A percentile compares a stretch with the other conserved stretches of the same genome.
phyloP scores from a whole-genome alignment of 2,888 invertebrate genomes.

The Linyphia triangularis region DNA sequence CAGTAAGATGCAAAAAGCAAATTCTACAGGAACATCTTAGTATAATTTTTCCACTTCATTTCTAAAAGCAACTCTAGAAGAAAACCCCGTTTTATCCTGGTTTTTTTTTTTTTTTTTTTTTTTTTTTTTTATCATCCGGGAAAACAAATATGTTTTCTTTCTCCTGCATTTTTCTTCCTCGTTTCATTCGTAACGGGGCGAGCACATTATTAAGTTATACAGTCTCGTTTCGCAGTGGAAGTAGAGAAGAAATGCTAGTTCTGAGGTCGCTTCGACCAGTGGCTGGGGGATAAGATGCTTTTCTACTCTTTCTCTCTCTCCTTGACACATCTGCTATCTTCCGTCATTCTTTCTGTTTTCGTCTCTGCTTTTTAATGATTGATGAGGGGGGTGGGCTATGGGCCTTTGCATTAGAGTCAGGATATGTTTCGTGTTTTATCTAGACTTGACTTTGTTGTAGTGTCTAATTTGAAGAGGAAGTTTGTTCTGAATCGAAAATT shows the following conservation, averaged over 20 bases:
- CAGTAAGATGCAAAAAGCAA: background rate
- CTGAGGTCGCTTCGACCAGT: background rate
- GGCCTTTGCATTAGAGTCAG: background rate
- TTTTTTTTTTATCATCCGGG: background rate
- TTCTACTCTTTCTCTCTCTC: background rate
- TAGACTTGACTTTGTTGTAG: background rate
- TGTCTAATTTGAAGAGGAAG: background rate
- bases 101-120: background rate
- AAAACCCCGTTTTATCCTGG: background rate
- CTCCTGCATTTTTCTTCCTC: background rate
- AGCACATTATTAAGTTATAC: slow-evolving; percentile 59
- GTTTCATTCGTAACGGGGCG: slow-evolving; percentile 20
- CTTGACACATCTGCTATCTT: slow-evolving; percentile 29
- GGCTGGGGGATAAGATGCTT: background rate
- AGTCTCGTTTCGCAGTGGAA: slow-evolving; percentile 24
- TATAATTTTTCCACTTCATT: background rate
- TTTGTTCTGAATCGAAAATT: background rate
- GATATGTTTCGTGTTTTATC: background rate
- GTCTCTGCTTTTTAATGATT: slow-evolving; percentile 35
- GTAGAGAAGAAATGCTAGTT: background rate
- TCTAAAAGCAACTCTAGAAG: background rate
- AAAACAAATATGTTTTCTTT: slow-evolving; percentile 3
- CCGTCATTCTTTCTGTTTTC: slow-evolving; percentile 13
- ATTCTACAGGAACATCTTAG: background rate
- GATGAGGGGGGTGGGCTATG: background rate